Conservation (phyloP, 2,113 vertebrate species). For the Phaetusa simplex region DNA sequence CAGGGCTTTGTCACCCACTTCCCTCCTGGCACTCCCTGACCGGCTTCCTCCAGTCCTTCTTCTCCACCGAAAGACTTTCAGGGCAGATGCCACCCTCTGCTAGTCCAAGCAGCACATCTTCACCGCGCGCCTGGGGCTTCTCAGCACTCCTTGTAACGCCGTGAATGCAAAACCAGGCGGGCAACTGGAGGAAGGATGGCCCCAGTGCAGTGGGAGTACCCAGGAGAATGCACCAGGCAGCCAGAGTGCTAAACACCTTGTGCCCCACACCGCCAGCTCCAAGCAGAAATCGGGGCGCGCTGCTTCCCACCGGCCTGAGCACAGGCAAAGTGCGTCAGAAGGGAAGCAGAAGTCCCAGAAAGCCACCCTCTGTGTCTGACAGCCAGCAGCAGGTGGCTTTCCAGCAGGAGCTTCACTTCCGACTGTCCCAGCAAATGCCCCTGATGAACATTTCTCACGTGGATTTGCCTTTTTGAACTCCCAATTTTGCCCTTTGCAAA, state of each 20-base stretch:
- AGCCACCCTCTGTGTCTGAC: rapidly evolving
- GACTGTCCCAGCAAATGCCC: rapidly evolving
- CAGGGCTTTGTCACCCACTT: not conserved
- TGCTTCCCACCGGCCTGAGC: rapidly evolving
- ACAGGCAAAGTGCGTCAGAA: rapidly evolving
- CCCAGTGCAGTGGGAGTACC: not conserved
- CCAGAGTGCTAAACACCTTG: too few species aligned
- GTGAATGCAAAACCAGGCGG: not conserved
- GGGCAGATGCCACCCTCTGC: not conserved
- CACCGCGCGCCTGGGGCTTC: not conserved
- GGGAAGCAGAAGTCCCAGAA: not conserved
- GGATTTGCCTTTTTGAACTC: not conserved
- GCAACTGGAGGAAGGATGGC: not conserved
- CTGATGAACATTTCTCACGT: not conserved
- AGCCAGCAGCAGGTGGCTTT: not conserved
- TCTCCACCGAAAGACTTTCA: not conserved
- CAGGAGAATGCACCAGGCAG: not conserved
- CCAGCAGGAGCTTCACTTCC: not conserved
- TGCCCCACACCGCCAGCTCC: rapidly evolving
- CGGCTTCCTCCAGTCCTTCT: not conserved
- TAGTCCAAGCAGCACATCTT: not conserved
- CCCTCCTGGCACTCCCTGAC: not conserved
- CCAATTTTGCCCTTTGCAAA: not conserved
- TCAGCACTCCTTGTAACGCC: not conserved
- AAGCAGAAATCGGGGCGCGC: not conserved